Evolutionary conservation across 2,888 invertebrate species (phyloP), one percentile per base, ranked within the genome.

Genomic region (Ceramica pisi): DNA sequence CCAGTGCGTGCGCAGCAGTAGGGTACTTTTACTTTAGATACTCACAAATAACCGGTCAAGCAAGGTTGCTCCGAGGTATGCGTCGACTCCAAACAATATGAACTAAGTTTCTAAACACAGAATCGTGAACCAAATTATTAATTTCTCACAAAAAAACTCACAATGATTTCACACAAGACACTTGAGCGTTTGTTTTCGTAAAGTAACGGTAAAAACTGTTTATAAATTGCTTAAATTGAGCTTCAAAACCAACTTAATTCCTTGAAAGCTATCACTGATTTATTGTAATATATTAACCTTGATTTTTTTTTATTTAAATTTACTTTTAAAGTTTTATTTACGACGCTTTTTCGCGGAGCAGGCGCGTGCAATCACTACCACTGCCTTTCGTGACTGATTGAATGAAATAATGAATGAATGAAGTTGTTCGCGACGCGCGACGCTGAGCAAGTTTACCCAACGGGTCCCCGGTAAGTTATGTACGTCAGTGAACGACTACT

Each of bases 11-110:
- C 65, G 14, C 60, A 71, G 48, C 59, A 38, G 50, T 71, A 91
- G 14, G 5, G 41, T 46, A 46, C 92, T 92, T 91, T 92, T 92
- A 92, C 92, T 91, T 92, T 91, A 83, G 66, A 87, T 90, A 92
- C 91, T 91, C 86, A 92, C 92, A 75, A 69, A 82, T 80, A 86
- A 90, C 90, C 88, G 86, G 90, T 88, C 85, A 83, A 74, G 74
- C 90, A 84, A 90, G 86, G 86, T 78, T 86, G 71, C 51, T 55
- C 59, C 67, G 53, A 62, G 63, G 55, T 53, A 64, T 62, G 68
- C 61, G 68, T 55, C 3, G 21, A 60, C 75, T 68, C 71, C 77
- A 80, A 75, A 78, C 85, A 86, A 88, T 84, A 81, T 73, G 75
- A 63, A 57, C 65, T 68, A 72, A 81, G 80, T 87, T 86, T 85